Evolutionary conservation across 2,113 vertebrate species (phyloP), one percentile per base, ranked within the genome.

Genomic region (Ardeotis arabs): DNA sequence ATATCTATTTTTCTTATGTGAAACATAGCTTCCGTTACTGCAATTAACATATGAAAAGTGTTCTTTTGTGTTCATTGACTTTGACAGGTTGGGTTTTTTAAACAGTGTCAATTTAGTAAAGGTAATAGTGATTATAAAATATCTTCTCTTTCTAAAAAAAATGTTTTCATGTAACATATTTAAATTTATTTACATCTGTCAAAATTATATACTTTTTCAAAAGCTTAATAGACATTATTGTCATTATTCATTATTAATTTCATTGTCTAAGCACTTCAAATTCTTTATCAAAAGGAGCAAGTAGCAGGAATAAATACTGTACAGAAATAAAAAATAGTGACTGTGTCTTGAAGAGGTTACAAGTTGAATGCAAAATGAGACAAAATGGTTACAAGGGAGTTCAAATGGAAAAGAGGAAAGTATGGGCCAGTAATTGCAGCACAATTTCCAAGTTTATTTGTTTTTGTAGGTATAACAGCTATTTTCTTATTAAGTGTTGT

Each of bases 101-200:
- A 91, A 95, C 84, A 91, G 41, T 86, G 84, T 90, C 85, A 92
- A 70, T 95, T 95, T 9, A 58, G 13, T 70, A 79, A 85, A 96
- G 84, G 29, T 73, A 76, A 69, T 81, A 82, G 66, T 87, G 68
- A 93, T 83, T 84, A 79, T 73, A 64, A 59, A 59, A 76, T 33
- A 2, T 17, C 13, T 87, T 18, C 29, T 79, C 18, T 75, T 72
- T 41, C 70, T 72, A 35, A 8, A 39, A 66, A 23, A 28, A 50
- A 7, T 39, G 29, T 49, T 86, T 91, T 63, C 75, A 35, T 49
- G 44, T 56, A 76, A 35, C 6, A 31, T 44, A 67, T 37, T 53
- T 84, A 56, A 75, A 75, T 72, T 56, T 83, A 87, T 84, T 90
- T 73, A 17, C 27, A 56, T 73, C 18, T 84, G 44, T 83, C 45